Evolutionary conservation across 2,113 vertebrate species (phyloP).

Genomic region (Chrysemys picta): DNA sequence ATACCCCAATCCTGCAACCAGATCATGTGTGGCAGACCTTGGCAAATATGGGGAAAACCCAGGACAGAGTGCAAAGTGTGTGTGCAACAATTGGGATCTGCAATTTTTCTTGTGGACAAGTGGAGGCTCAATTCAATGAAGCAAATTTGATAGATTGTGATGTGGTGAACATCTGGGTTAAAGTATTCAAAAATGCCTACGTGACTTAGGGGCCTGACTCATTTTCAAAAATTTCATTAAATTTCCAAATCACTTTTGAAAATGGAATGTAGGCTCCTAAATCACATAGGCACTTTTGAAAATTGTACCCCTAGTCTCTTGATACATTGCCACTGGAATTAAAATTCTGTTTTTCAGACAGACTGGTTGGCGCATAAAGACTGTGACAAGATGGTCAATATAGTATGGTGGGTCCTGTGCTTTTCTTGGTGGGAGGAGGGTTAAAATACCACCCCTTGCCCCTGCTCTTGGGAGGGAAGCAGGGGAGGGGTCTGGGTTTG

Average conservation of each 20-base stretch:
- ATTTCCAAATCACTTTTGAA: neutral
- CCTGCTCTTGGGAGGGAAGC: too few relatives aligned
- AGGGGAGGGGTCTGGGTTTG: too few relatives aligned
- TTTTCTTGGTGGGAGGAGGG: too few relatives aligned
- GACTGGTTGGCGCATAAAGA: neutral
- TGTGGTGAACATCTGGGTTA: neutral
- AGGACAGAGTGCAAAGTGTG: neutral
- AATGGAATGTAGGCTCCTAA: neutral
- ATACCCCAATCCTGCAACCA: neutral
- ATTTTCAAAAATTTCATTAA: neutral
- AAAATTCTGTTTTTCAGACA: neutral
- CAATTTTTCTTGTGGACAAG: fast-evolving
- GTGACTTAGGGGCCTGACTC: neutral
- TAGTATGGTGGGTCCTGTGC: too few relatives aligned
- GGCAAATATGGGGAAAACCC: neutral
- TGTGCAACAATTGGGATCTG: neutral
- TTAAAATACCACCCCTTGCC: too few relatives aligned
- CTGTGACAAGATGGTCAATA: too few relatives aligned
- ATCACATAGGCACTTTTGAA: neutral
- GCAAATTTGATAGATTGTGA: neutral
- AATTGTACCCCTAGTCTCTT: neutral
- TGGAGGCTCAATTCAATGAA: neutral
- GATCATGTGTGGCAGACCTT: neutral
- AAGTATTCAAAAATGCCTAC: neutral
- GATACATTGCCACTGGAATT: neutral